These are phyloP conservation scores for Jacana jacana DNA, from an alignment of 2,113 vertebrate species.

Conservation along the genomic window DNA sequence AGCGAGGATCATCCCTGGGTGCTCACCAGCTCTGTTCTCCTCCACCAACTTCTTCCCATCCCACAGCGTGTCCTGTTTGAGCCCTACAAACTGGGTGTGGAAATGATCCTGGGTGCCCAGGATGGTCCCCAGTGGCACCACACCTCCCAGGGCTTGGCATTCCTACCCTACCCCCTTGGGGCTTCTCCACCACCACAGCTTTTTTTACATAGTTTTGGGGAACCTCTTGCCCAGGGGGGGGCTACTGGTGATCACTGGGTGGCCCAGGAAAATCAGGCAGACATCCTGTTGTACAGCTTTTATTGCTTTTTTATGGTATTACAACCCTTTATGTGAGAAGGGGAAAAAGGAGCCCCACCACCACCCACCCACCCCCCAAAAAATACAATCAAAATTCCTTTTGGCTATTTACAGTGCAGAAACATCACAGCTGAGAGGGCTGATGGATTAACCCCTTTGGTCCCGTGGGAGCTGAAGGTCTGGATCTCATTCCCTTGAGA, in stretches of 20 bases:
- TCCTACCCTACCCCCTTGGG: background rate
- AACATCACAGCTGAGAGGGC: background rate
- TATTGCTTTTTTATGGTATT: background rate
- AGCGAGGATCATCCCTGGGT: fast-evolving
- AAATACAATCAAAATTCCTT: background rate
- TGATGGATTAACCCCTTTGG: background rate
- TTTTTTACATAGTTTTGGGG: background rate
- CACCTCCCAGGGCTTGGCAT: background rate
- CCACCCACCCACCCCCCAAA: fast-evolving
- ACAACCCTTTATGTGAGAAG: background rate
- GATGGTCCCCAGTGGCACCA: fast-evolving
- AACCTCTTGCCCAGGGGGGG: background rate
- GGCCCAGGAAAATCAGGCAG: background rate
- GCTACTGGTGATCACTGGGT: fast-evolving
- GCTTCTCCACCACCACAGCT: fast-evolving
- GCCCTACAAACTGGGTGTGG: no score
- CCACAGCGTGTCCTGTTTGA: fast-evolving
- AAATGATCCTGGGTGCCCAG: background rate
- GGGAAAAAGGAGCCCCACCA: background rate
- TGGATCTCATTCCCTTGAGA: background rate
- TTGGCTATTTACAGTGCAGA: background rate
- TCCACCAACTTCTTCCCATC: no score
- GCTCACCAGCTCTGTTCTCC: fast-evolving
- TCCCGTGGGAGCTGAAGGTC: background rate
- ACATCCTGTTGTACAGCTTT: fast-evolving